Percentiles rank a stretch among this genome's conserved stretches.
These are phyloP conservation scores for Heterodera carotae DNA, from an alignment of 1,140 invertebrate species.

Conservation along the genomic window DNA sequence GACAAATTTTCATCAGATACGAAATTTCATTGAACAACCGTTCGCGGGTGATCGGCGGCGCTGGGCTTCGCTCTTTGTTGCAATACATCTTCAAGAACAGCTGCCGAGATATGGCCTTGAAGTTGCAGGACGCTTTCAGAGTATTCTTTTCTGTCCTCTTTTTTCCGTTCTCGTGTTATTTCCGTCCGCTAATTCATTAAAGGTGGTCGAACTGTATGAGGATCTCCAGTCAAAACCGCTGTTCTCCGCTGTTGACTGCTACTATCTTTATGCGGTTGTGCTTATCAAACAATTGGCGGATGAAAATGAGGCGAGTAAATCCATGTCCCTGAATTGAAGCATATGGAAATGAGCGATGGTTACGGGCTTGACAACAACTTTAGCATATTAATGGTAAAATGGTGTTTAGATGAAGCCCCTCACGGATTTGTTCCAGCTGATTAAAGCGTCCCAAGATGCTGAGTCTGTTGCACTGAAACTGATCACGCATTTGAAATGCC, in stretches of 20 bases:
- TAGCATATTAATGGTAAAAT: too few species aligned
- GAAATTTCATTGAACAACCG: constrained; percentile 25
- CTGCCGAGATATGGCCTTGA: constrained; percentile 7
- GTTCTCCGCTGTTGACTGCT: constrained; percentile 31
- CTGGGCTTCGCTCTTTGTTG: constrained; percentile 12
- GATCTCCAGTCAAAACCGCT: background rate
- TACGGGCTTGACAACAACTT: too few species aligned
- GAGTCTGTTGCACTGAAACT: constrained; percentile 30
- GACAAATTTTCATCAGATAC: constrained; percentile 38
- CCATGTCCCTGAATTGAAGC: too few species aligned
- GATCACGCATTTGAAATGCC: constrained; percentile 23
- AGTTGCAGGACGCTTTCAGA: constrained; percentile 33
- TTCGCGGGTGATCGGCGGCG: constrained; percentile 18
- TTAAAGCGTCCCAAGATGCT: constrained; percentile 30
- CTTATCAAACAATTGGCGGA: constrained; percentile 24
- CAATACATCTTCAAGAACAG: constrained; percentile 40
- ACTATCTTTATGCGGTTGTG: constrained; percentile 31
- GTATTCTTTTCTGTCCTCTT: constrained; percentile 1
- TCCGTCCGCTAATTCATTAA: background rate
- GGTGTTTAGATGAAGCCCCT: constrained; percentile 18
- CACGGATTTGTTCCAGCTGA: constrained; percentile 33
- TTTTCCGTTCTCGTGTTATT: background rate
- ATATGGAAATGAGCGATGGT: too few species aligned
- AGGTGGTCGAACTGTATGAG: constrained; percentile 37
- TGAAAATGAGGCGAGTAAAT: constrained; percentile 19